phyloP scores from a whole-genome alignment of 2,888 invertebrate species.

The Lycocerus yunnanus region DNA sequence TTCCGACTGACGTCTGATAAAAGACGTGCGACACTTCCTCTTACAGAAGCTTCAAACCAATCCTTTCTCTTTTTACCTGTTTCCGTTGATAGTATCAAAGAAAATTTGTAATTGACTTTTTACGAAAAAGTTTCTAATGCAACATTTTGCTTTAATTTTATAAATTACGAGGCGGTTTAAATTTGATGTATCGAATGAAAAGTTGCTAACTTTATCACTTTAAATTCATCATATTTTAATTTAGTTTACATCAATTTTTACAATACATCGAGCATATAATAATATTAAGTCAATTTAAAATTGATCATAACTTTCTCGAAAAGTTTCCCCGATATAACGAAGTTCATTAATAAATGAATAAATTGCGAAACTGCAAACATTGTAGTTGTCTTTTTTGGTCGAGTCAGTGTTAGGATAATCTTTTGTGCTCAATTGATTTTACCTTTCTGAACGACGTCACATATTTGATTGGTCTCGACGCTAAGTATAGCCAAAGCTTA shows the following conservation, averaged over 20 bases:
- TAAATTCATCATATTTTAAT: neutral
- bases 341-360: neutral
- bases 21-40: conserved; percentile 23
- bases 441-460: too few species aligned
- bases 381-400: neutral
- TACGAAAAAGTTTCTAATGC: conserved; percentile 14
- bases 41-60: conserved; percentile 17
- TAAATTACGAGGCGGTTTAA: neutral
- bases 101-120: conserved; percentile 25
- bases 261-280: neutral
- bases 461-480: too few species aligned
- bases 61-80: conserved; percentile 22
- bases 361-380: neutral
- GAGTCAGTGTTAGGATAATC: too few species aligned
- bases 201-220: neutral
- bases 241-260: neutral
- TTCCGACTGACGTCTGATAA: conserved; percentile 28
- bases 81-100: conserved; percentile 24
- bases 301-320: neutral
- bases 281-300: neutral
- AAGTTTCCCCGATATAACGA: neutral
- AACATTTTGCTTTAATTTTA: conserved; percentile 5
- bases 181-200: neutral
- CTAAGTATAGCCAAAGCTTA: too few species aligned
- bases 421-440: too few species aligned